phyloP scores from a whole-genome alignment of 30 jellyfish, hydroid and myxozoan species.

The Mastigias papua region DNA sequence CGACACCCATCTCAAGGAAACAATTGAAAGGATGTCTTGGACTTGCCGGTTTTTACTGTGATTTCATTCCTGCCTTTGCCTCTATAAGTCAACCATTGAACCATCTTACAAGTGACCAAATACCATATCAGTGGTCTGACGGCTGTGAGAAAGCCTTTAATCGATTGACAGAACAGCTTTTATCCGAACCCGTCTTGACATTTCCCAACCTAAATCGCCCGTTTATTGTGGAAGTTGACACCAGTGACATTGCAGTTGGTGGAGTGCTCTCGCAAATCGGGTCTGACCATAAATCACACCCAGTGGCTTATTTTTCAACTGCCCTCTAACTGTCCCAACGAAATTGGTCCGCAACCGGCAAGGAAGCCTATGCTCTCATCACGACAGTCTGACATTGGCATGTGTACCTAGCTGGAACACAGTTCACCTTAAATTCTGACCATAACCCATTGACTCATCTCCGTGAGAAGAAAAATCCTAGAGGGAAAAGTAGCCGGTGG shows the following conservation, averaged over 20 bases:
- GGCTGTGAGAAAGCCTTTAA: conserved; percentile 2
- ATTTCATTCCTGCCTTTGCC: conserved; percentile 23
- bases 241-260: conserved; percentile 33
- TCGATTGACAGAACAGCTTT: not conserved
- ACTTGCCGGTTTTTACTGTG: conserved; percentile 19
- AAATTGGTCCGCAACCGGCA: conserved; percentile 26
- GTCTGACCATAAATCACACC: conserved; percentile 8
- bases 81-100: conserved; percentile 1
- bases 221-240: conserved; percentile 17
- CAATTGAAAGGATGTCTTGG: conserved; percentile 32
- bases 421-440: conserved; percentile 43
- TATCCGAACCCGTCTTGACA: not conserved
- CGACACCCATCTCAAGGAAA: conserved; percentile 11
- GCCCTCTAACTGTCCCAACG: conserved; percentile 18
- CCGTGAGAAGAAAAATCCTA: conserved; percentile 49
- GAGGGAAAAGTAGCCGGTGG: conserved; percentile 52
- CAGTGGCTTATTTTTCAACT: conserved; percentile 41
- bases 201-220: not conserved
- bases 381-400: conserved; percentile 54
- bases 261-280: conserved; percentile 17
- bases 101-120: conserved; percentile 1
- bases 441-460: conserved; percentile 62
- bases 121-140: not conserved
- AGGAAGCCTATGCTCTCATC: conserved; percentile 45
- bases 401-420: conserved; percentile 58